Evolutionary conservation across 2,113 vertebrate species (phyloP).

Genomic region (human (Homo sapiens)): GRCh38 chr3:82161001-82161500

Average conservation of each 20-base stretch:
- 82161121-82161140: neutral
- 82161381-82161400: neutral
- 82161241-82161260: neutral
- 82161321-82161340: neutral
- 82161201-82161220: neutral
- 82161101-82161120: too few species aligned
- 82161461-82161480: neutral
- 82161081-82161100: too few species aligned
- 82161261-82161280: neutral
- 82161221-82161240: conserved; percentile 11
- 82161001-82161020: too few species aligned
- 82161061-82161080: too few species aligned
- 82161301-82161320: neutral
- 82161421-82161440: neutral
- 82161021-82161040: too few species aligned
- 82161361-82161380: neutral
- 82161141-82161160: neutral
- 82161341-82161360: neutral
- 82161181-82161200: conserved; percentile 2
- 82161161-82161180: neutral
- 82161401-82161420: neutral
- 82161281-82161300: neutral
- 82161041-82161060: too few species aligned
- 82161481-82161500: neutral
- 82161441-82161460: neutral